These are phyloP conservation scores for Listronotus oregonensis DNA, from an alignment of 1,140 invertebrate species.

Conservation along the genomic window DNA sequence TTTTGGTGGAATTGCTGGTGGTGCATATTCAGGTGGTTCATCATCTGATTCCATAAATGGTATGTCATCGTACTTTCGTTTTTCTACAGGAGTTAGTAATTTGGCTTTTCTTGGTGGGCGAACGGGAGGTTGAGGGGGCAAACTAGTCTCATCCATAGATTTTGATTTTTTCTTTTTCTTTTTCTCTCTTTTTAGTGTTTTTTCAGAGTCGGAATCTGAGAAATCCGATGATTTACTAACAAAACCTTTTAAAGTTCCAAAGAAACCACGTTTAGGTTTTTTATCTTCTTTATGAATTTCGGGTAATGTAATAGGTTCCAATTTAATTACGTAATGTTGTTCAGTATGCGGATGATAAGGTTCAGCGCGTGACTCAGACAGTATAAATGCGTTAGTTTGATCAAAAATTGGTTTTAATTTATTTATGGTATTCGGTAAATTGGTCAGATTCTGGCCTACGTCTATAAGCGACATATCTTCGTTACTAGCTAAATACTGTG, in stretches of 20 bases:
- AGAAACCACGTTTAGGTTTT: constrained; percentile 52
- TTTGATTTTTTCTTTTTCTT: constrained; percentile 49
- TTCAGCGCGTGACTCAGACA: constrained; percentile 51
- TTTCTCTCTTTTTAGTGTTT: constrained; percentile 50
- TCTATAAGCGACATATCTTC: constrained; percentile 46
- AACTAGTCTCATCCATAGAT: constrained; percentile 31
- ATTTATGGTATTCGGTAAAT: constrained; percentile 27
- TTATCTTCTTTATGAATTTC: constrained; percentile 44
- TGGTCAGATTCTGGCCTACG: constrained; percentile 32
- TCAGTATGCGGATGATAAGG: constrained; percentile 45
- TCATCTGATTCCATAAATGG: constrained; percentile 48
- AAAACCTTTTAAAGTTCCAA: constrained; percentile 52
- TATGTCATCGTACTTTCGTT: constrained; percentile 44
- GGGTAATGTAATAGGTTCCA: constrained; percentile 16
- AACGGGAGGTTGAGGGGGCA: constrained; percentile 33
- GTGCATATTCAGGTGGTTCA: constrained; percentile 26
- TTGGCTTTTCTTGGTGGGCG: constrained; percentile 45
- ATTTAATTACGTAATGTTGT: constrained; percentile 36
- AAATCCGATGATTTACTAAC: constrained; percentile 50
- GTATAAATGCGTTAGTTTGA: constrained; percentile 52
- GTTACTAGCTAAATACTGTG: constrained; percentile 50
- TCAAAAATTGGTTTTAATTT: constrained; percentile 41
- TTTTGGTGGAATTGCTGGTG: constrained; percentile 21
- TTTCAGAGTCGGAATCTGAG: constrained; percentile 54
- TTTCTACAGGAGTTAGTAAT: constrained; percentile 44